Percentiles rank a stretch among this genome's conserved stretches.
phyloP scores from a whole-genome alignment of 2,113 vertebrate genomes.

The Heloderma charlesbogerti region DNA sequence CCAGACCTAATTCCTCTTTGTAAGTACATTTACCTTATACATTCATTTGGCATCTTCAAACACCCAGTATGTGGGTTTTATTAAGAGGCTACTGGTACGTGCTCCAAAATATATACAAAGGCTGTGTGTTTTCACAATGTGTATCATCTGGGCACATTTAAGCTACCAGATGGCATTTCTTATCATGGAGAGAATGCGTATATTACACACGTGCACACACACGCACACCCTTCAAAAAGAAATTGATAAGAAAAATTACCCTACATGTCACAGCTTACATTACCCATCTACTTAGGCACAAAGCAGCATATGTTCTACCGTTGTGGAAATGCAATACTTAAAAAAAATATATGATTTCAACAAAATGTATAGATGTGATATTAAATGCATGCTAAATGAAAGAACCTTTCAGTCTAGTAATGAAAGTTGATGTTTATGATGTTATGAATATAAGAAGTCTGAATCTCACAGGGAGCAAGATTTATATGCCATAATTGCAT shows the following conservation, averaged over 20 bases:
- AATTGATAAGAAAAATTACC: conserved; percentile 70
- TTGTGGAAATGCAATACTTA: conserved; percentile 57
- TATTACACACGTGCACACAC: too few relatives aligned
- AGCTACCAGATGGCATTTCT: conserved; percentile 79
- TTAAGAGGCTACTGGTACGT: conserved; percentile 76
- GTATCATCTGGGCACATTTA: conserved; percentile 78
- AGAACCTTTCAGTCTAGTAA: background rate
- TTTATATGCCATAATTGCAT: background rate
- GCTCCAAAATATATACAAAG: conserved; percentile 78
- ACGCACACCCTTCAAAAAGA: too few relatives aligned
- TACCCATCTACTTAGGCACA: conserved; percentile 75
- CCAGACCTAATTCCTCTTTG: conserved; percentile 52
- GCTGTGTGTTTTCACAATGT: conserved; percentile 82
- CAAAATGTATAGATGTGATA: conserved; percentile 54
- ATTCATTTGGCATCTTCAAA: conserved; percentile 67
- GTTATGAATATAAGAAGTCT: conserved; percentile 6
- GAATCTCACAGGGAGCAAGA: background rate
- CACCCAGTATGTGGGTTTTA: conserved; percentile 75
- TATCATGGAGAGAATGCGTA: conserved; percentile 71
- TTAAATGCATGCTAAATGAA: conserved; percentile 5
- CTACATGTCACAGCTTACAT: conserved; percentile 79
- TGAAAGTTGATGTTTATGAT: background rate
- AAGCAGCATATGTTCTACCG: conserved; percentile 80
- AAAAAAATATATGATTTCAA: conserved; percentile 54
- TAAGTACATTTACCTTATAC: conserved; percentile 55